These are phyloP conservation scores for Pomatorhinus ruficollis DNA, from an alignment of 2,113 vertebrate genomes.

Conservation along the genomic window DNA sequence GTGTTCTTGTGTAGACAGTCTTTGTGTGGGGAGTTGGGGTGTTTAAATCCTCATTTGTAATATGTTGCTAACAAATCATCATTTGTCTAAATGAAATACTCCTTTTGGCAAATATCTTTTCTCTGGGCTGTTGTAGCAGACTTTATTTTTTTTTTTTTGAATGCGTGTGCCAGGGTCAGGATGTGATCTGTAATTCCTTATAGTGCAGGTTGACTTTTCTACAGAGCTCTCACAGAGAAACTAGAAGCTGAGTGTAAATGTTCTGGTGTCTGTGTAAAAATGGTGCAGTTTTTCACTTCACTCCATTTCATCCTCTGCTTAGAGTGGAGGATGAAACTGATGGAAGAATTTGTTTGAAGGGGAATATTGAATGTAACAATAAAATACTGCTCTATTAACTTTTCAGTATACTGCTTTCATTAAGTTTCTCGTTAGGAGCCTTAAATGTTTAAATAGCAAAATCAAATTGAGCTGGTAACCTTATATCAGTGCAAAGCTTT, in stretches of 20 bases:
- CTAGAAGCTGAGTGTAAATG: background rate
- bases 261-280: background rate
- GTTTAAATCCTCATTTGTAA: background rate
- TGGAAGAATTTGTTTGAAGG: background rate
- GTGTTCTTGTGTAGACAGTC: background rate
- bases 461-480: background rate
- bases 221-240: rapidly evolving
- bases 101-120: background rate
- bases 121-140: background rate
- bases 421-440: background rate
- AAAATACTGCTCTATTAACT: background rate
- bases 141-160: background rate
- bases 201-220: background rate
- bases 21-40: background rate
- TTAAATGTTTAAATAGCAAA: background rate
- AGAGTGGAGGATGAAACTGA: background rate
- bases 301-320: background rate
- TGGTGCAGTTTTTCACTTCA: background rate
- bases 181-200: background rate
- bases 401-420: background rate
- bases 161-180: rapidly evolving
- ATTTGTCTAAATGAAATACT: background rate
- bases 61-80: rapidly evolving
- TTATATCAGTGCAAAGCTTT: background rate
- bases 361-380: background rate